A percentile compares a stretch with the other conserved stretches of the same genome.
These are phyloP conservation scores for Spisula subtruncata DNA, from an alignment of 2,888 invertebrate genomes.

Conservation along the genomic window DNA sequence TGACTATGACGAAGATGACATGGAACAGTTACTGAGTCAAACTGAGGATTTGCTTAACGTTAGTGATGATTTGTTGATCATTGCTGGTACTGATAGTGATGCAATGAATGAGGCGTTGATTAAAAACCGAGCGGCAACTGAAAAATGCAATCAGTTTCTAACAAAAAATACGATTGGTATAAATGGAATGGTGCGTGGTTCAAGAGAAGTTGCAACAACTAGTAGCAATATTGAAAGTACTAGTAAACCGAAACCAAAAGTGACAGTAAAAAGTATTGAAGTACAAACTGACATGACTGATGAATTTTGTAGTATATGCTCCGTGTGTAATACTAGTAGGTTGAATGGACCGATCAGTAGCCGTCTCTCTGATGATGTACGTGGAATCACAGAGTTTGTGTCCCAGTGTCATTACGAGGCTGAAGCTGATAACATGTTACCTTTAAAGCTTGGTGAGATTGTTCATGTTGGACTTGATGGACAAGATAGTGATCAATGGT, in stretches of 20 bases:
- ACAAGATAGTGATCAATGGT: constrained; percentile 91
- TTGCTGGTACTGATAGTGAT: constrained; percentile 2
- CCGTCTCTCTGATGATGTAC: constrained; percentile 22
- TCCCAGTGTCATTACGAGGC: constrained; percentile 98
- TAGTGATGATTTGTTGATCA: constrained; percentile 45
- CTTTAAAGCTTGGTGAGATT: constrained; percentile 97
- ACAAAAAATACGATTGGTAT: constrained; percentile 53
- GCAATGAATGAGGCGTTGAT: background rate
- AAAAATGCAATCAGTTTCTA: constrained; percentile 54
- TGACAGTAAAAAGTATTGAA: constrained; percentile 30
- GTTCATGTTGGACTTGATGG: constrained; percentile 97
- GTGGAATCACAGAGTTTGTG: constrained; percentile 88
- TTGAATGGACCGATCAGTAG: background rate
- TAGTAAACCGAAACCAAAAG: background rate
- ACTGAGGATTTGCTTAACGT: constrained; percentile 52
- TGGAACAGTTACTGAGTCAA: constrained; percentile 46
- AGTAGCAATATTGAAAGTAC: background rate
- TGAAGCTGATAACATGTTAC: constrained; percentile 97
- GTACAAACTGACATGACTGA: constrained; percentile 24
- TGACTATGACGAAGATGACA: constrained; percentile 40
- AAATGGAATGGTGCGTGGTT: constrained; percentile 34
- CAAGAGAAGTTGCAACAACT: background rate
- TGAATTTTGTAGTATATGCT: background rate
- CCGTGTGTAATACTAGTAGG: background rate
- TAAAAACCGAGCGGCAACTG: constrained; percentile 26